Evolutionary conservation across 2,113 vertebrate genomes (phyloP).

Genomic region (Cichladusa arquata): DNA sequence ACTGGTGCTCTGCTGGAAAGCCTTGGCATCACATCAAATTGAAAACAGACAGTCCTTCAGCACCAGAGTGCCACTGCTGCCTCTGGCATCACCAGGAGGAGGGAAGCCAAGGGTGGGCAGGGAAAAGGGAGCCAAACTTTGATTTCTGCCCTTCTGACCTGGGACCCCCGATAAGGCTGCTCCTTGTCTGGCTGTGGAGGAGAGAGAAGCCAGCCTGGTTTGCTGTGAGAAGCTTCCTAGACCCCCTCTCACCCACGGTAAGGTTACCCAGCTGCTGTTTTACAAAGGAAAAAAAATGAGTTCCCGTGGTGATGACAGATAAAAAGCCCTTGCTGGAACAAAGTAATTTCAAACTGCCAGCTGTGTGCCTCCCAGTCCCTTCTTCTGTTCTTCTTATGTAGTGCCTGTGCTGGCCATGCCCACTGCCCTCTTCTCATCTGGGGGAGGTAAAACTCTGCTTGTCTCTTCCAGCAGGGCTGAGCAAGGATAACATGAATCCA

Average conservation of each 20-base stretch:
- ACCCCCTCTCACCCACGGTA: fast-evolving
- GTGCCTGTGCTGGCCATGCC: too few relatives aligned
- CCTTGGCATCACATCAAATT: neutral
- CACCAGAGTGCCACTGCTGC: fast-evolving
- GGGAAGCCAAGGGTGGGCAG: neutral
- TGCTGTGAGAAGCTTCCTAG: neutral
- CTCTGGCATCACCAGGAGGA: neutral
- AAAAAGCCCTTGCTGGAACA: neutral
- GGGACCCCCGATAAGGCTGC: too few relatives aligned
- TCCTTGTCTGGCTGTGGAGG: neutral
- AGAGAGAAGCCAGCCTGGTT: neutral
- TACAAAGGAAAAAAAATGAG: fast-evolving
- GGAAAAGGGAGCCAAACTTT: fast-evolving
- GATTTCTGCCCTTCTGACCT: neutral
- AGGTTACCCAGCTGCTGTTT: neutral
- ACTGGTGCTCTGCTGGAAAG: neutral
- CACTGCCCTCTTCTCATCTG: neutral
- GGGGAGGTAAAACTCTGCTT: neutral
- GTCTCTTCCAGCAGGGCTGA: neutral
- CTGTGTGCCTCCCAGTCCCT: neutral
- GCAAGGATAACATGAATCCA: neutral
- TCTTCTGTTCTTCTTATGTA: fast-evolving
- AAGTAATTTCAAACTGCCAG: neutral
- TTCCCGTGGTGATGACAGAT: neutral
- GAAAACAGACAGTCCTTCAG: too few relatives aligned